A percentile compares a stretch with the other conserved stretches of the same genome.
Evolutionary conservation across 1,140 invertebrate genomes (phyloP).

Genomic region (Papilio polyxenes): DNA sequence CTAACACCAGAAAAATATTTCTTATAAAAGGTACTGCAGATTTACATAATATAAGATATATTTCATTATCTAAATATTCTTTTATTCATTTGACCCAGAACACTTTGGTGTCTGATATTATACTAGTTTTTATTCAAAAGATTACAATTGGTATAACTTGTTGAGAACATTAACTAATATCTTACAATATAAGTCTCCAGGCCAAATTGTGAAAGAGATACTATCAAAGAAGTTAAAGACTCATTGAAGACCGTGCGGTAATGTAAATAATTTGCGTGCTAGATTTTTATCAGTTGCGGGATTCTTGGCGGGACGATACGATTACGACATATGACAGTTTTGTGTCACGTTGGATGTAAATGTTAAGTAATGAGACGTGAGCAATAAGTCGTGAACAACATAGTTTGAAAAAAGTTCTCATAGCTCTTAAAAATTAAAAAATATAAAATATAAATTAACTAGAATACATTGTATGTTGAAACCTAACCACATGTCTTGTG

Average conservation of each 20-base stretch:
- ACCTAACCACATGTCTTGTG: conserved; percentile 12
- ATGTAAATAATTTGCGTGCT: conserved; percentile 26
- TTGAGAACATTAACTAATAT: not conserved
- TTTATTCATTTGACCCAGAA: no score
- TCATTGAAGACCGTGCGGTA: not conserved
- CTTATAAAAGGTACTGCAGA: no score
- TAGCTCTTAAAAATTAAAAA: conserved; percentile 10
- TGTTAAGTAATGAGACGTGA: conserved; percentile 26
- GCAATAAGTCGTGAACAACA: conserved; percentile 13
- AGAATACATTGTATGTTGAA: conserved; percentile 3
- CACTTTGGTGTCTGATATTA: no score
- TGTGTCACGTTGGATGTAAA: conserved; percentile 17
- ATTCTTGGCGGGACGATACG: conserved; percentile 5
- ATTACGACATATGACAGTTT: conserved; percentile 29
- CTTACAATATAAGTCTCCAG: not conserved
- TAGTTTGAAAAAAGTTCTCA: conserved; percentile 24
- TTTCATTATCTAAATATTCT: no score
- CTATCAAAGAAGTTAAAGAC: not conserved
- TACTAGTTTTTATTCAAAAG: no score
- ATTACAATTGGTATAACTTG: no score
- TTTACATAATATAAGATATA: no score
- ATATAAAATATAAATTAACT: not conserved
- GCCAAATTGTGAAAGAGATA: not conserved
- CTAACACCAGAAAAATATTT: no score
- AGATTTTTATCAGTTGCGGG: conserved; percentile 25